A percentile compares a stretch with the other conserved stretches of the same genome.
Conservation (phyloP, 2,113 vertebrate genomes). For the Anseranas semipalmata region DNA sequence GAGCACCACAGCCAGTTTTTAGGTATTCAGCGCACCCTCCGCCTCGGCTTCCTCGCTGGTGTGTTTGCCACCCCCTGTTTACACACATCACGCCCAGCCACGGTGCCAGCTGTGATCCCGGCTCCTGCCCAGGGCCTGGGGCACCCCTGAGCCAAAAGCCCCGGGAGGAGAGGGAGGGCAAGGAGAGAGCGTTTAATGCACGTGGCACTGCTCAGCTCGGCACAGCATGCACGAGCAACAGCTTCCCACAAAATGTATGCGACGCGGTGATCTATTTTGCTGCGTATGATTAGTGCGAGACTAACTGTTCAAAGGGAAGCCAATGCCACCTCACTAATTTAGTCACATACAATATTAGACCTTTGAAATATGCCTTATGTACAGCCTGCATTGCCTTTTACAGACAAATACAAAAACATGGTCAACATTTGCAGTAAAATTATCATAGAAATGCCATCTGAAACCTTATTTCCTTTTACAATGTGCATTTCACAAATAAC, state of each 20-base stretch:
- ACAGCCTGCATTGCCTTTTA: constrained; percentile 75
- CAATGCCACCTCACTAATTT: constrained; percentile 71
- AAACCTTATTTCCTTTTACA: constrained; percentile 82
- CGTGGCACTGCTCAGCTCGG: background rate
- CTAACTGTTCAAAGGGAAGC: constrained; percentile 69
- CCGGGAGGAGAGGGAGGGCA: background rate
- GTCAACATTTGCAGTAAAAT: constrained; percentile 83
- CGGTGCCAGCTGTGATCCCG: background rate
- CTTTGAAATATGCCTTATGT: constrained; percentile 74
- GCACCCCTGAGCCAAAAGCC: background rate
- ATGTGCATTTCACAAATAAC: constrained; percentile 82
- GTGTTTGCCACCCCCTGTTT: background rate
- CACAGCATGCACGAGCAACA: background rate
- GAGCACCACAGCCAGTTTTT: background rate
- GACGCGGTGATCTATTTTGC: constrained; percentile 49
- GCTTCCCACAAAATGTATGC: background rate
- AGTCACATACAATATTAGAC: constrained; percentile 72
- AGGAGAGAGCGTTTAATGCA: background rate
- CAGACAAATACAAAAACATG: constrained; percentile 81
- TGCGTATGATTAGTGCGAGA: constrained; percentile 51
- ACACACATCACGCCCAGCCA: background rate
- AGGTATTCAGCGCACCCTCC: background rate
- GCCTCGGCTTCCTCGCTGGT: background rate
- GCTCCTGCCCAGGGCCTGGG: background rate
- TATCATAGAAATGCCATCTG: constrained; percentile 85